Base-by-base conservation (phyloP, 2,888 invertebrate genomes). In the Trisateles emortualis region DNA sequence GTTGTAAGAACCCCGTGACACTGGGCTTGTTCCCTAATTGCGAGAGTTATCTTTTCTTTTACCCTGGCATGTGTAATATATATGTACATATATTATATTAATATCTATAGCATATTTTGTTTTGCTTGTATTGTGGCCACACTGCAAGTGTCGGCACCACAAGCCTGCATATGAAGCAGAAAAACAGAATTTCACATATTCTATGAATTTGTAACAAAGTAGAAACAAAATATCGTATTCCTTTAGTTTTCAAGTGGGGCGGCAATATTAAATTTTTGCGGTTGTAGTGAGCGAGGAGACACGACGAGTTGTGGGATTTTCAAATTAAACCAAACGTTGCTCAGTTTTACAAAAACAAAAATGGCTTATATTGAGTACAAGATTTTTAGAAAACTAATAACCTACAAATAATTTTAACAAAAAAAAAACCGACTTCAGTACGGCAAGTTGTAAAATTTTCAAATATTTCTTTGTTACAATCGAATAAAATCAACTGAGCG, bases 311-410 rank as follows among this genome's bases (percentile, higher is more conserved):
- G 44, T 36, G 52, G 45, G 45, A 59, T 65, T 74, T 65, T 43
- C 32, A 68, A 67, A 72, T 73, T 75, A 66, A 72, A 68, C 63
- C 68, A 57, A 56, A 55, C 45, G 44, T 47, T 42, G 43, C 52
- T 60, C 39, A 43, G 50, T 53, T 64, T 53, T 46, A 41, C 22
- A 54, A 67, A 63, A 67, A 63, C 63, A 62, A 63, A 41, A 45
- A 30, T 14, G 6, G 16, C 26, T 51, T 10, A 1, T 33, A n/a
- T 47, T 11, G 1, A n/a, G n/a, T n/a, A n/a, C n/a, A n/a, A n/a
- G n/a, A n/a, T n/a, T n/a, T n/a, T n/a, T n/a, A n/a, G n/a, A n/a
- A n/a, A n/a, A n/a, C n/a, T n/a, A n/a, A n/a, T n/a, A n/a, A n/a
- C n/a, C n/a, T n/a, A n/a, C n/a, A n/a, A n/a, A n/a, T n/a, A n/a